Base-by-base conservation (phyloP, 1,140 invertebrate species). In the Ceratina japonica region DNA sequence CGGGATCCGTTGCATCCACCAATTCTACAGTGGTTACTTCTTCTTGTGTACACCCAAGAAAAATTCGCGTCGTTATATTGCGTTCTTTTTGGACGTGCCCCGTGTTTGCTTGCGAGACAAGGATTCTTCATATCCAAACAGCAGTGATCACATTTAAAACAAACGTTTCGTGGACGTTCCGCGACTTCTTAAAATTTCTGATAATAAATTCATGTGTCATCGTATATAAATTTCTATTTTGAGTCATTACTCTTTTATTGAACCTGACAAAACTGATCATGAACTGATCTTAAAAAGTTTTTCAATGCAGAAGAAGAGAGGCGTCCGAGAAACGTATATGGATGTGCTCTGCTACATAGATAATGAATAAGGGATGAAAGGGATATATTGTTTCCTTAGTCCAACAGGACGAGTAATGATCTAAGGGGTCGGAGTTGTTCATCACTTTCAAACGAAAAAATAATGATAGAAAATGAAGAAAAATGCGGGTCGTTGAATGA, bases 1-100 rank as follows among this genome's bases (percentile, higher is more conserved):
- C 86, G 31, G 89, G 88, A 86, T 91, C 88, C 79, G 87, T 91
- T 77, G 87, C 89, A 75, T 92, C 91, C 87, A 91, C 83, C 88
- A 91, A 90, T 83, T 91, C 91, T 87, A 91, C 87, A 84, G 86
- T 88, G 73, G 89, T 86, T 90, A 88, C 79, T 86, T 92, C 91
- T 83, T 92, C 90, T 91, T 88, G 86, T 88, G 87, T 88, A 85
- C 76, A 85, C 71, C 82, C 58, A 91, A 92, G 80, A 92, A 87
- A 91, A 90, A 91, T 87, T 79, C 68, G 86, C 78, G 37, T 87
- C 86, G 80, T 87, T 77, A 83, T 24, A 37, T 75, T 54, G 31
- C 54, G 54, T 51, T 16, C 31, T 68, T 64, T 22, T 15, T 62
- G 13, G 18, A 58, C 20, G 24, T n/a, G 68, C 52, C 24, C 22